Conservation (phyloP, 2,888 invertebrate species). For the Odontocolon sp. region DNA sequence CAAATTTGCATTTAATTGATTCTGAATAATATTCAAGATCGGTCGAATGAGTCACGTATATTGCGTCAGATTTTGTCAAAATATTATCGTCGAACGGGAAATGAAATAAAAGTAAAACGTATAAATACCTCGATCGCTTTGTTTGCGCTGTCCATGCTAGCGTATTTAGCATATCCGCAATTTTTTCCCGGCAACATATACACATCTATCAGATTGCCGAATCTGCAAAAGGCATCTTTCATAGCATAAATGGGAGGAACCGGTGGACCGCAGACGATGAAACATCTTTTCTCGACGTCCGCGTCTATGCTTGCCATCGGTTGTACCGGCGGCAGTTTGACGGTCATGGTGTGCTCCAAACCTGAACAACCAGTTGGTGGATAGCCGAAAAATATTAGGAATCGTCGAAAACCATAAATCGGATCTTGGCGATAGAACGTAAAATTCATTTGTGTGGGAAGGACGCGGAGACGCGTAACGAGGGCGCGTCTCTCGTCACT, state of each 20-base stretch:
- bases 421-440: background rate
- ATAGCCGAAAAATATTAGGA: constrained; percentile 38
- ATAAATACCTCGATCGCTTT: constrained; percentile 86
- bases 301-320: constrained; percentile 87
- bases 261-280: constrained; percentile 79
- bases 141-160: constrained; percentile 88
- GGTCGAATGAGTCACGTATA: background rate
- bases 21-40: background rate
- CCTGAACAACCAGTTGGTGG: constrained; percentile 63
- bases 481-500: background rate
- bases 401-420: constrained; percentile 9
- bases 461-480: background rate
- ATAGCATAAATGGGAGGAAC: constrained; percentile 90
- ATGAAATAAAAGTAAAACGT: background rate
- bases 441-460: background rate
- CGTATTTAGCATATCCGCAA: constrained; percentile 95
- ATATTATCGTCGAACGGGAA: constrained; percentile 2
- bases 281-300: constrained; percentile 84
- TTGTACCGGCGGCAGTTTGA: constrained; percentile 88
- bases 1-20: background rate
- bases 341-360: constrained; percentile 80
- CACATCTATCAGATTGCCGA: constrained; percentile 94
- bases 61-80: constrained; percentile 19
- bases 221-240: constrained; percentile 94
- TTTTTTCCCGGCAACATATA: constrained; percentile 94